Evolutionary conservation across 1,140 invertebrate genomes (phyloP).

Genomic region (Calosoma granatense): DNA sequence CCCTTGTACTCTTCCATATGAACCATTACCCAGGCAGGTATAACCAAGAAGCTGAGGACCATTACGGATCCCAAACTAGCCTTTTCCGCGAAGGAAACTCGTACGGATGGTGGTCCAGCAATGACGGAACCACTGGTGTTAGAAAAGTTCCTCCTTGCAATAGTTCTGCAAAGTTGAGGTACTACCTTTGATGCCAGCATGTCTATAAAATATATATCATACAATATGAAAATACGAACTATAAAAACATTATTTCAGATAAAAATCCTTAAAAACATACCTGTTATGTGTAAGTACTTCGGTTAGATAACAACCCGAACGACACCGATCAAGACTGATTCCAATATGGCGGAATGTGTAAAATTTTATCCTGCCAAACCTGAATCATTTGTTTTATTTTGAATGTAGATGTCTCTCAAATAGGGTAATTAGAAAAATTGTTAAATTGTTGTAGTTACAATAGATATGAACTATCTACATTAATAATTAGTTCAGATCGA

Average conservation of each 20-base stretch:
- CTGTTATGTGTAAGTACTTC: background rate
- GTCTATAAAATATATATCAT: constrained; percentile 7
- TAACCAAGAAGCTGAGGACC: constrained; percentile 14
- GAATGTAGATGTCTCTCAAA: background rate
- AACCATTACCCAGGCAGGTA: constrained; percentile 22
- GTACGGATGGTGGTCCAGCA: constrained; percentile 21
- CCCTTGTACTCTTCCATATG: constrained; percentile 23
- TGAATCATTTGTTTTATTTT: background rate
- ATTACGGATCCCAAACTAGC: constrained; percentile 20
- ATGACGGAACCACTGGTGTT: constrained; percentile 12
- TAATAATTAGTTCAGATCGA: too few relatives aligned
- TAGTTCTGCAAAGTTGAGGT: constrained; percentile 9
- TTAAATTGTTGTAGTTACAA: background rate
- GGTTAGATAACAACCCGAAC: background rate
- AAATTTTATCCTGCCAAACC: background rate
- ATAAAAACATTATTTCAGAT: background rate
- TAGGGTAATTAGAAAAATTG: background rate
- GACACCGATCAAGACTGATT: background rate
- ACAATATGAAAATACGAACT: background rate
- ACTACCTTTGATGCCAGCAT: constrained; percentile 12
- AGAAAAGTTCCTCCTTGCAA: background rate
- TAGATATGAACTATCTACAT: too few relatives aligned
- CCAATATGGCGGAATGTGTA: background rate
- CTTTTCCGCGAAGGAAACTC: constrained; percentile 22
- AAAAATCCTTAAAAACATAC: background rate